These are phyloP conservation scores for Cydia pomonella DNA, from an alignment of 1,140 invertebrate genomes.

Conservation along the genomic window DNA sequence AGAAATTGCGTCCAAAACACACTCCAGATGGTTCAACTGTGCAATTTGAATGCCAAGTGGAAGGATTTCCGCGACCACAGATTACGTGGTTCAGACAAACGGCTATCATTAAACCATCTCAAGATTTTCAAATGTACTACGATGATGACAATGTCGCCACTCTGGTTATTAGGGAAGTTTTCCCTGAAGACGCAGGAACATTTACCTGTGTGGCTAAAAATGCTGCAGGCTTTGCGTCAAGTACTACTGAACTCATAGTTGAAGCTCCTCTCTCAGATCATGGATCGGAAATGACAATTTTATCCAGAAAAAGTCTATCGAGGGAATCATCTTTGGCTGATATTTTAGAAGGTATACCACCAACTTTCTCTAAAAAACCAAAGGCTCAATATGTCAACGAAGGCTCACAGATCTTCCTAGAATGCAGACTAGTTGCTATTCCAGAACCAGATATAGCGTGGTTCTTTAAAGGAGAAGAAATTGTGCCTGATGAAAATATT, in stretches of 20 bases:
- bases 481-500: constrained; percentile 85
- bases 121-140: constrained; percentile 96
- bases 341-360: constrained; percentile 94
- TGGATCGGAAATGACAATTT: constrained; percentile 89
- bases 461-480: constrained; percentile 88
- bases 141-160: constrained; percentile 96
- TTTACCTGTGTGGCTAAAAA: constrained; percentile 99
- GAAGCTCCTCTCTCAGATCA: constrained; percentile 94
- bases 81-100: constrained; percentile 98
- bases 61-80: constrained; percentile 93
- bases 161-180: constrained; percentile 96
- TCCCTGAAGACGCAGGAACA: constrained; percentile 97
- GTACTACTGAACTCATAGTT: constrained; percentile 93
- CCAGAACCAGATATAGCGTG: constrained; percentile 94
- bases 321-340: constrained; percentile 94
- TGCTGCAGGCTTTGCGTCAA: constrained; percentile 94
- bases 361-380: constrained; percentile 94
- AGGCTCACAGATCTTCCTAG: constrained; percentile 89
- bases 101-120: constrained; percentile 93
- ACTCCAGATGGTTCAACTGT: constrained; percentile 93
- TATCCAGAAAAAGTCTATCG: constrained; percentile 90
- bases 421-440: constrained; percentile 92
- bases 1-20: constrained; percentile 91
- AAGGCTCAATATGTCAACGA: constrained; percentile 92
- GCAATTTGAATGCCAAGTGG: constrained; percentile 94